Evolutionary conservation across 2,797 vertebrate genomes (phyloP).

Genomic region (Steatocranus sp.): DNA sequence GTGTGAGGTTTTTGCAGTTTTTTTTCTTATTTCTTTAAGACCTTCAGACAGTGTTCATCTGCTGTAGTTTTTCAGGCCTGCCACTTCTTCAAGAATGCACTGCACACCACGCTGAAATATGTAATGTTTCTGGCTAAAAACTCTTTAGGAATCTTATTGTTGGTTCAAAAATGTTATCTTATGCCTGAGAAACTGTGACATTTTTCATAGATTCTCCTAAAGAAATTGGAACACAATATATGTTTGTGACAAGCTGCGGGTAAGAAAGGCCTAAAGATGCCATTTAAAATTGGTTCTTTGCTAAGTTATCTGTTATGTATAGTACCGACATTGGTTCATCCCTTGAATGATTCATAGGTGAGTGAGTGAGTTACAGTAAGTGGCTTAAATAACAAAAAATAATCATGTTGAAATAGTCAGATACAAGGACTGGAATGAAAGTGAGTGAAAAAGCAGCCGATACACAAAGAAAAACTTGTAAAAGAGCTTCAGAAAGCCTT

Average conservation of each 20-base stretch:
- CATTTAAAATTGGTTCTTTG: not conserved
- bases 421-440: not conserved
- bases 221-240: fast-evolving
- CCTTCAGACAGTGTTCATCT: not conserved
- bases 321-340: fast-evolving
- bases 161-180: not conserved
- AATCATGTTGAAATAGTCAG: fast-evolving
- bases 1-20: not conserved
- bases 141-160: not conserved
- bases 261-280: not conserved
- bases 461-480: not conserved
- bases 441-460: not conserved
- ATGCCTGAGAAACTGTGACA: not conserved
- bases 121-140: not conserved
- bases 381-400: not conserved
- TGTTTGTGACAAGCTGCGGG: not conserved
- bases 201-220: not conserved
- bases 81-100: not conserved
- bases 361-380: not conserved
- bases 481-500: not conserved
- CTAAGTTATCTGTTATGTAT: not conserved
- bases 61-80: not conserved
- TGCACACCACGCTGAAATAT: not conserved
- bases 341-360: not conserved
- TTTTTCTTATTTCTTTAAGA: not conserved